Conservation (phyloP, 1,140 invertebrate genomes). For the Pseudomyrmex cubaensis region DNA sequence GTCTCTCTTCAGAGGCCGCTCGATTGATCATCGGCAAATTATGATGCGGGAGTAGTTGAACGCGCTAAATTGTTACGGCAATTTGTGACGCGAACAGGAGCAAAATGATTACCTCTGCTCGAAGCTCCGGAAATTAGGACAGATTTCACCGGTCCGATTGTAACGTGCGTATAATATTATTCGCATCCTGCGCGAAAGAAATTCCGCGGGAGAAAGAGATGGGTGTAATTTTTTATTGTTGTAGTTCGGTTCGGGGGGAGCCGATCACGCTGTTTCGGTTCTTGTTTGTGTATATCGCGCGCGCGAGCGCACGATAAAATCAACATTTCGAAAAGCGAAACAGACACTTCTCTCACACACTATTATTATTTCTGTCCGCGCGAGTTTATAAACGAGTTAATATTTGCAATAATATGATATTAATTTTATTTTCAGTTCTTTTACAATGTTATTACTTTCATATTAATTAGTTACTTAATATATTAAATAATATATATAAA, state of each 20-base stretch:
- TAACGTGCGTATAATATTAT: background rate
- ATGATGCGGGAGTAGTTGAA: background rate
- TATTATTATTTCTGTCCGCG: too few relatives aligned
- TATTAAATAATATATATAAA: too few relatives aligned
- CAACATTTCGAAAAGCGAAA: too few relatives aligned
- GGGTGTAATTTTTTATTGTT: background rate
- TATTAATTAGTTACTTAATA: too few relatives aligned
- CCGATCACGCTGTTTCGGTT: too few relatives aligned
- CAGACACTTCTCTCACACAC: too few relatives aligned
- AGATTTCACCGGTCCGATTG: slow-evolving; percentile 59
- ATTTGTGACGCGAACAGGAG: background rate
- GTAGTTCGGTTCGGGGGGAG: background rate
- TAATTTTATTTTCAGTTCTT: too few relatives aligned
- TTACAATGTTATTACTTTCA: too few relatives aligned
- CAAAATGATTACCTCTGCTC: background rate
- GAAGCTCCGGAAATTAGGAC: slow-evolving; percentile 55
- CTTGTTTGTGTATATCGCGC: too few relatives aligned
- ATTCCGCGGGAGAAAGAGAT: background rate
- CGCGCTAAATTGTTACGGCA: background rate
- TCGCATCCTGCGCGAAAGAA: background rate
- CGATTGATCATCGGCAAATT: slow-evolving; percentile 6
- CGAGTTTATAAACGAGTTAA: too few relatives aligned
- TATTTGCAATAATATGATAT: too few relatives aligned
- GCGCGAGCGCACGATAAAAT: too few relatives aligned
- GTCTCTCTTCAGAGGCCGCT: background rate